Evolutionary conservation across 2,113 vertebrate genomes (phyloP).

Genomic region (Mystacornis crossleyi): DNA sequence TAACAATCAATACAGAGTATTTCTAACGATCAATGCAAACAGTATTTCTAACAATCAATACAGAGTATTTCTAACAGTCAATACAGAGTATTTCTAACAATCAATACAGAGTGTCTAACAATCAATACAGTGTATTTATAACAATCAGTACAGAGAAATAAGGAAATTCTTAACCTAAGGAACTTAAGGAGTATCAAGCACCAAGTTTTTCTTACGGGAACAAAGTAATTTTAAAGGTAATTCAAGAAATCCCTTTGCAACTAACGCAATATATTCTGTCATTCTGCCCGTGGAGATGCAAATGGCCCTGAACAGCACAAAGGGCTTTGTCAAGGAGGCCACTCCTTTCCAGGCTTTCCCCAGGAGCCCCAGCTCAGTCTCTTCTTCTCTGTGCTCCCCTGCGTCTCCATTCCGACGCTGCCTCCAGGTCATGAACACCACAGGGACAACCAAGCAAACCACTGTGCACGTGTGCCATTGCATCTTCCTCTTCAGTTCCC

Average conservation of each 20-base stretch:
- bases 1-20: background rate
- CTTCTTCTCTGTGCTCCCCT: too few relatives aligned
- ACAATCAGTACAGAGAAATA: background rate
- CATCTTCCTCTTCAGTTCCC: background rate
- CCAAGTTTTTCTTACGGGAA: background rate
- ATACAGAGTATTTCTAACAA: background rate
- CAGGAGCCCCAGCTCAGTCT: background rate
- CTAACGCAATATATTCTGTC: background rate
- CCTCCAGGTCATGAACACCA: background rate
- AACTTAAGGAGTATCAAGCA: background rate
- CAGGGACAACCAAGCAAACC: background rate
- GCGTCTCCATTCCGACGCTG: background rate
- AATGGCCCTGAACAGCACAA: background rate
- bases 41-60: background rate
- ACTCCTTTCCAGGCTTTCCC: background rate
- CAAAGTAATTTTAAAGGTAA: background rate
- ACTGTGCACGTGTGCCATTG: fast-evolving
- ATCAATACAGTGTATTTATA: background rate
- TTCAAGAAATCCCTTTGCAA: background rate
- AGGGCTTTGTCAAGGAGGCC: background rate
- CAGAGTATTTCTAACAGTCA: background rate
- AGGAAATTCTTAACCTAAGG: background rate
- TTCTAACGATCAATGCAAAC: background rate
- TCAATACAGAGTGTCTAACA: background rate
- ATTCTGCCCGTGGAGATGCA: too few relatives aligned